phyloP scores from a whole-genome alignment of 2,113 vertebrate genomes.

The Limnothrissa miodon region DNA sequence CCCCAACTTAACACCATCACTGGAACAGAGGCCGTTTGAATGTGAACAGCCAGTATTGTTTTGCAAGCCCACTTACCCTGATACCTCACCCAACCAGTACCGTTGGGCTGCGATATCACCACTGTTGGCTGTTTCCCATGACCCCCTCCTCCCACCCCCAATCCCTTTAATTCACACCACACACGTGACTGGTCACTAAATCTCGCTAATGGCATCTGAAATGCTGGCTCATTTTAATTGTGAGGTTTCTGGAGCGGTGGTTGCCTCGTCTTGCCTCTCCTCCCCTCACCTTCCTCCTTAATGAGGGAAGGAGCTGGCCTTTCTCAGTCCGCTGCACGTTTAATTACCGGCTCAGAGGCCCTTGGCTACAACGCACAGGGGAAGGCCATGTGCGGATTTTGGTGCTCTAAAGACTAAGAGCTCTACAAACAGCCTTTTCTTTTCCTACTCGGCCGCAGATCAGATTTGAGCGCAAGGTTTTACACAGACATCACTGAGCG shows the following conservation, averaged over 20 bases:
- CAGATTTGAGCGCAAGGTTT: not conserved
- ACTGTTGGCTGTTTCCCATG: not conserved
- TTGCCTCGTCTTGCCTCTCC: not conserved
- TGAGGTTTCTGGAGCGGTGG: conserved; percentile 21
- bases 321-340: conserved; percentile 60
- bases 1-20: not conserved
- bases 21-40: not conserved
- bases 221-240: conserved; percentile 37
- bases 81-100: not conserved
- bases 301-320: conserved; percentile 54
- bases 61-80: not conserved
- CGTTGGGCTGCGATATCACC: not conserved
- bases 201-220: conserved; percentile 34
- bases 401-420: not conserved
- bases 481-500: conserved; percentile 16
- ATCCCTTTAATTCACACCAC: not conserved
- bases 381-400: conserved; percentile 21
- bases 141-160: not conserved
- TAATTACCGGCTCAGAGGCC: conserved; percentile 63
- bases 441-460: conserved; percentile 46
- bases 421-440: conserved; percentile 28
- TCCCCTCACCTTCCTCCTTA: conserved; percentile 50
- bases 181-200: conserved; percentile 18
- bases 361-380: conserved; percentile 38
- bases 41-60: not conserved